phyloP scores from a whole-genome alignment of 2,888 invertebrate genomes.

The Oasisia sp. region DNA sequence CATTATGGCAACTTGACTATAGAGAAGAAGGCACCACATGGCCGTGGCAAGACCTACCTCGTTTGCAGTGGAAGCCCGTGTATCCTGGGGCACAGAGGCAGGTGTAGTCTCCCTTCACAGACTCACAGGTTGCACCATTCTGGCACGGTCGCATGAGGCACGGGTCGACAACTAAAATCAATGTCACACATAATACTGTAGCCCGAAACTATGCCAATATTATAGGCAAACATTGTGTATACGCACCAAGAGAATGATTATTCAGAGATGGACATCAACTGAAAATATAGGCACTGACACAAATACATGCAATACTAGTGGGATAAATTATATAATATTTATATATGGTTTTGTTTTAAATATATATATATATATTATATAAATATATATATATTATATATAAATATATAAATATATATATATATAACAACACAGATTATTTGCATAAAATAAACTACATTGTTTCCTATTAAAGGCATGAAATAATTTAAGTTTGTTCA shows the following conservation, averaged over 20 bases:
- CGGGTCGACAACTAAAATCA: not conserved
- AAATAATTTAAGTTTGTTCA: not conserved
- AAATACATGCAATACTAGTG: not conserved
- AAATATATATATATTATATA: not conserved
- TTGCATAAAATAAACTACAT: not conserved
- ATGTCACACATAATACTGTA: not conserved
- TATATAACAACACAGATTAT: not conserved
- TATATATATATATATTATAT: not conserved
- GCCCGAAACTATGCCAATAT: not conserved
- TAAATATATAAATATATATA: not conserved
- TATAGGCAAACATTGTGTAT: not conserved
- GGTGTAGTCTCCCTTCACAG: not conserved
- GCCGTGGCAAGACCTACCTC: not conserved
- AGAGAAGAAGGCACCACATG: not conserved
- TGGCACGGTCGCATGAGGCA: not conserved
- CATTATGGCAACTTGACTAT: too few species aligned
- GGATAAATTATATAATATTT: not conserved
- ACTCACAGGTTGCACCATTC: not conserved
- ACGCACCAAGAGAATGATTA: not conserved
- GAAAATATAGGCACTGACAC: not conserved
- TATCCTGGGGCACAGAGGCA: not conserved
- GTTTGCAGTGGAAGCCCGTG: not conserved
- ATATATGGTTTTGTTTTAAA: not conserved
- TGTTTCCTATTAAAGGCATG: not conserved
- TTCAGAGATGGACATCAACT: not conserved